Conservation (phyloP, 2,888 invertebrate species). For the Nymphalis urticae region DNA sequence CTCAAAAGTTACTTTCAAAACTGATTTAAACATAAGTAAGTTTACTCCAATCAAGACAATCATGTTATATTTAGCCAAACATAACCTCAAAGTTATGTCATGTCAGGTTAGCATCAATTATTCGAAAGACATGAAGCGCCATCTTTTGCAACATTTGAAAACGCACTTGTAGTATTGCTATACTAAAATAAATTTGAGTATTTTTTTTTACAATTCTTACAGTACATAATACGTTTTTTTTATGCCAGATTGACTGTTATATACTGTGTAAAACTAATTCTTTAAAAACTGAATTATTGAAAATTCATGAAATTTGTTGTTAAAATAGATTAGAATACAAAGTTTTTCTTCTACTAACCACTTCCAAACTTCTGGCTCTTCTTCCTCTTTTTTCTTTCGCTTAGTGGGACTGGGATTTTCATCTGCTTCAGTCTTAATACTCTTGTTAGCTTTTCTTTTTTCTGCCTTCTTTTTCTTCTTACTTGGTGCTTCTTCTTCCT, state of each 20-base stretch:
- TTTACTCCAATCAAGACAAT: constrained; percentile 49
- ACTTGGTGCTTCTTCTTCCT: constrained; percentile 73
- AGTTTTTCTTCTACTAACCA: constrained; percentile 82
- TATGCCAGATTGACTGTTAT: too few relatives aligned
- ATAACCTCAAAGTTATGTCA: constrained; percentile 38
- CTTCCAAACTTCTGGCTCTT: constrained; percentile 93
- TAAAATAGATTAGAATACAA: neutral
- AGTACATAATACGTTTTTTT: too few relatives aligned
- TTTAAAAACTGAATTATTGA: too few relatives aligned
- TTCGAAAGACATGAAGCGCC: constrained; percentile 44
- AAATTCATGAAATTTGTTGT: neutral
- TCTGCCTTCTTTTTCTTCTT: constrained; percentile 76
- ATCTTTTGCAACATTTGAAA: constrained; percentile 43
- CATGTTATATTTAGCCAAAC: constrained; percentile 39
- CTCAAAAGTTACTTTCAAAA: constrained; percentile 27
- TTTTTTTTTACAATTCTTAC: neutral
- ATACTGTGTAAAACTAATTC: too few relatives aligned
- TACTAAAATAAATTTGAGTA: constrained; percentile 9
- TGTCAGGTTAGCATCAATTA: constrained; percentile 21
- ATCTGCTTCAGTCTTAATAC: constrained; percentile 56
- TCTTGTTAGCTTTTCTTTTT: constrained; percentile 59
- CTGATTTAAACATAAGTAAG: constrained; percentile 48
- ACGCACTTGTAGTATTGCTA: constrained; percentile 24
- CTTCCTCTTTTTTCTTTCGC: constrained; percentile 90
- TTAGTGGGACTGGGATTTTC: constrained; percentile 81